Base-by-base conservation (phyloP, 2,888 invertebrate species). In the Agriopis aurantiaria region DNA sequence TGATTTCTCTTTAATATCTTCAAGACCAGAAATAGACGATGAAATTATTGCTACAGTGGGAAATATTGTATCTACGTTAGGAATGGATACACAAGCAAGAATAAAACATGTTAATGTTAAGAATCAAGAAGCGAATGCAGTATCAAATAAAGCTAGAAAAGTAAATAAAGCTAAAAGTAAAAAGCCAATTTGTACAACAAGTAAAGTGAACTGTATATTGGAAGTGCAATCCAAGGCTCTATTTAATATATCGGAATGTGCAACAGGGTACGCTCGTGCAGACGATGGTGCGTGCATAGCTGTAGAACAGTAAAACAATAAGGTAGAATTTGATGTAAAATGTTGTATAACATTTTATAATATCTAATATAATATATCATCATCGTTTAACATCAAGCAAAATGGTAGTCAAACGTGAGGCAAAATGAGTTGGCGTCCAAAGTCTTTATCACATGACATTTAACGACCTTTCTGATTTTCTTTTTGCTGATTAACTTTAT, bases 271-370 rank as follows among this genome's bases (percentile, higher is more conserved):
- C 7, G 57, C 17, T 57, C 43, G 43, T 43, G 43, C 43, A 10
- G 17, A 57, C 43, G 17, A 45, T 17, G 45, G 11, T 45, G 8
- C 7, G 7, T 57, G 57, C 45, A 6, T 45, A 33, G 6, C 57
- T 57, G 10, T 57, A 57, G 57, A 57, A 14, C 43, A 57, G 11
- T 57, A 55, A 1, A 14, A 56, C 14, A 56, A 14, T 33, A 33
- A 10, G 3, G 11, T 46, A 43, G 11, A 46, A 4, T 46, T 46
- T 12, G 5, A 33, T 33, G 33, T 33, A 33, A 33, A 33, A 33
- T 23, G 17, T 23, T 23, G 17, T 23, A 23, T 23, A 23, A 23
- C 0, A 23, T 23, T 23, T 23, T 23, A 23, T 23, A 23, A 23
- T n/a, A n/a, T n/a, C n/a, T n/a, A n/a, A n/a, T n/a, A n/a, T n/a